These are phyloP conservation scores for Brienomyrus brachyistius DNA, from an alignment of 2,113 vertebrate species.

Conservation along the genomic window DNA sequence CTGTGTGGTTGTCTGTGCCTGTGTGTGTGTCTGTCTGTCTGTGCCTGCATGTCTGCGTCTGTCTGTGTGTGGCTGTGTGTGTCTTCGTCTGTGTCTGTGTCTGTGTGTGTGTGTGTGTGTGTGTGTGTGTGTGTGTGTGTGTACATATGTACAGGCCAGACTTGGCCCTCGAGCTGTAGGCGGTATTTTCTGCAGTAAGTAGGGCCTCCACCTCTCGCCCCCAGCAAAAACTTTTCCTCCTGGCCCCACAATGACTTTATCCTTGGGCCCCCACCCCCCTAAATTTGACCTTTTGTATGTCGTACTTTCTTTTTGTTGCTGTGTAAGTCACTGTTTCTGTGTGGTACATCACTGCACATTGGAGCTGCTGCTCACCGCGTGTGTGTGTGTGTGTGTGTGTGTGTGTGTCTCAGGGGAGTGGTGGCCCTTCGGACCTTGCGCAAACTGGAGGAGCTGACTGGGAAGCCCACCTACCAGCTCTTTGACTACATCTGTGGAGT, in stretches of 20 bases:
- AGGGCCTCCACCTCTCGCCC: neutral
- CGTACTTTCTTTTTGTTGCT: neutral
- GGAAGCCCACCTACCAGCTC: slow-evolving; percentile 83
- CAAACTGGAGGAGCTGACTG: slow-evolving; percentile 82
- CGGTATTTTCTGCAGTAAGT: neutral
- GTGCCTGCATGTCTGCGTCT: no score
- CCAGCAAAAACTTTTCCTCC: neutral
- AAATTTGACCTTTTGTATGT: neutral
- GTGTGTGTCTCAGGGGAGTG: slow-evolving; percentile 67
- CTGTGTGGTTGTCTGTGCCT: no score
- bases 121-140: no score
- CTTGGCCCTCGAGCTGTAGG: neutral
- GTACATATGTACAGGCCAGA: neutral
- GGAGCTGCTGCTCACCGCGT: neutral
- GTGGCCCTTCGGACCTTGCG: slow-evolving; percentile 85
- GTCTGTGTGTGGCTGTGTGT: no score
- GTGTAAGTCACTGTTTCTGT: neutral
- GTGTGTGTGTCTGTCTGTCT: no score
- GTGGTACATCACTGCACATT: neutral
- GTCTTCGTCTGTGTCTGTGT: no score
- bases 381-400: neutral
- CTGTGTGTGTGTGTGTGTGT: no score
- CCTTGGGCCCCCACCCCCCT: neutral
- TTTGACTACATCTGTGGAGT: slow-evolving; percentile 98
- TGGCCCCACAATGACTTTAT: neutral